phyloP scores from a whole-genome alignment of 1,140 invertebrate species.

The Triops longicaudatus region DNA sequence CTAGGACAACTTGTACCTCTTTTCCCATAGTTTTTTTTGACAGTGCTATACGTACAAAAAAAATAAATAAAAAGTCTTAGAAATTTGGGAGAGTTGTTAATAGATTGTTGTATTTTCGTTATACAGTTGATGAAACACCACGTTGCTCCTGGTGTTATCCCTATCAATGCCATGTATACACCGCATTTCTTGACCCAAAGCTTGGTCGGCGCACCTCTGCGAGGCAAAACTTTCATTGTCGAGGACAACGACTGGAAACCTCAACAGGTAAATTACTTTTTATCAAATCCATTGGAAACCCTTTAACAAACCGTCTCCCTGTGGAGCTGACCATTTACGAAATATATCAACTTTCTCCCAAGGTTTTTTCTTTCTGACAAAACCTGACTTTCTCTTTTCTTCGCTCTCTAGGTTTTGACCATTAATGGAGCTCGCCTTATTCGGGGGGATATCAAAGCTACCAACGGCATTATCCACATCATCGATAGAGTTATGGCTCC shows the following conservation, averaged over 20 bases:
- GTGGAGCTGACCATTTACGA: no score
- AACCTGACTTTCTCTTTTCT: background rate
- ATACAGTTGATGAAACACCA: constrained; percentile 30
- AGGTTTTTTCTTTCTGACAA: background rate
- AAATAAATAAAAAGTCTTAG: no score
- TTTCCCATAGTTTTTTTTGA: no score
- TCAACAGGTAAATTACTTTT: constrained; percentile 27
- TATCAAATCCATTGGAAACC: background rate
- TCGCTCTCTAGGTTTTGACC: constrained; percentile 34
- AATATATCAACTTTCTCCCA: background rate
- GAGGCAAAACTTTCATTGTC: constrained; percentile 32
- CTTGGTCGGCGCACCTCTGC: constrained; percentile 27
- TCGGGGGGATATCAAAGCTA: constrained; percentile 35
- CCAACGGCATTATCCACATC: constrained; percentile 40
- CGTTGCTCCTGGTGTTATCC: constrained; percentile 24
- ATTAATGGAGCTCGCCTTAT: constrained; percentile 40
- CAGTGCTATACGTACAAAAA: no score
- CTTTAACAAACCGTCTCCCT: background rate
- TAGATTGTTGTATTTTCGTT: background rate
- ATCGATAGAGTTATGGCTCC: constrained; percentile 40
- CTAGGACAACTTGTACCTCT: no score
- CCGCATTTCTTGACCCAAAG: constrained; percentile 26
- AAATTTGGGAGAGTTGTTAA: no score
- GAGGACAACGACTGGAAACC: constrained; percentile 30
- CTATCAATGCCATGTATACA: constrained; percentile 16